Evolutionary conservation across 1,140 invertebrate species (phyloP).

Genomic region (Trissolcus basalis): DNA sequence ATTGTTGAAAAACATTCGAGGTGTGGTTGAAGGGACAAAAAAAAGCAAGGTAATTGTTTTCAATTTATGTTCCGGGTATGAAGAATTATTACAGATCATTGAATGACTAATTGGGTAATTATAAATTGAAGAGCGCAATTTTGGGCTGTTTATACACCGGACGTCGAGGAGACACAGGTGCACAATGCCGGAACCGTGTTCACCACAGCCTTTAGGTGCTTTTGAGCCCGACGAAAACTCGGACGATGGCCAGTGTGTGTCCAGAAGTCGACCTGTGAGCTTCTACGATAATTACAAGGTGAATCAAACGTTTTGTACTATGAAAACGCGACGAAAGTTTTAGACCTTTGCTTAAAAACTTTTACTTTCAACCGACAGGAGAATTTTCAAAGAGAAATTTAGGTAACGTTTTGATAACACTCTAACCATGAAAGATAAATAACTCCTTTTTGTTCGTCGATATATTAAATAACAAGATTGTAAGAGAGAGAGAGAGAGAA

Average conservation of each 20-base stretch:
- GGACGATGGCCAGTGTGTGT: constrained; percentile 68
- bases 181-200: constrained; percentile 54
- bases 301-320: constrained; percentile 17
- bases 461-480: no score
- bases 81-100: no score
- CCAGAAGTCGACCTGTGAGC: constrained; percentile 72
- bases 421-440: no score
- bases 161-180: constrained; percentile 50
- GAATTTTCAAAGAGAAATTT: no score
- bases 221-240: constrained; percentile 57
- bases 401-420: no score
- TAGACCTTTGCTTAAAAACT: constrained; percentile 8
- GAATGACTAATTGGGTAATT: constrained; percentile 13
- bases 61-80: no score
- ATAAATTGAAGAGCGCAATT: constrained; percentile 29
- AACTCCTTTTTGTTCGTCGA: no score
- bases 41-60: no score
- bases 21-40: no score
- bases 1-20: no score
- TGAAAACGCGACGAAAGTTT: not conserved
- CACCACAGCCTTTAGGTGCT: constrained; percentile 53
- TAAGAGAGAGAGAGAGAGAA: no score
- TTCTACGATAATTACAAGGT: constrained; percentile 75
- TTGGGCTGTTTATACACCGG: constrained; percentile 27
- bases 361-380: no score